Conservation (phyloP, 2,888 invertebrate genomes). For the Prostheceraeus crozeri region DNA sequence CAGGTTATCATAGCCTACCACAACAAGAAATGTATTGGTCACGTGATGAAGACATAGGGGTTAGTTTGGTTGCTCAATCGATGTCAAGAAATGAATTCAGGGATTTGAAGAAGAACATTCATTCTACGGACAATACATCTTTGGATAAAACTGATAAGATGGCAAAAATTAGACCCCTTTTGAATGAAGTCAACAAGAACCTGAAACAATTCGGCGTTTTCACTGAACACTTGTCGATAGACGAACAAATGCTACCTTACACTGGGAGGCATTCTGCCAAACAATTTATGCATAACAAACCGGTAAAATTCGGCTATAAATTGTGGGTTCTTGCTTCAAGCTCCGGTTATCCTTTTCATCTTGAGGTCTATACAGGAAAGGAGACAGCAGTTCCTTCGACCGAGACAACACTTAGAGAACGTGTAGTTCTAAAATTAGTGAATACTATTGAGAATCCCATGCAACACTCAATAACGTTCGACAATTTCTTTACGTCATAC, state of each 20-base stretch:
- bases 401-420: constrained; percentile 9
- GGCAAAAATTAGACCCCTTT: constrained; percentile 37
- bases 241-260: constrained; percentile 53
- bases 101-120: constrained; percentile 39
- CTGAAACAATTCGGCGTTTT: constrained; percentile 39
- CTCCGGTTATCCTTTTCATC: constrained; percentile 11
- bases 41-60: constrained; percentile 34
- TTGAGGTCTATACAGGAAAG: constrained; percentile 7
- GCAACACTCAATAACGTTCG: constrained; percentile 35
- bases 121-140: constrained; percentile 32
- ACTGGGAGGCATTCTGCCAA: constrained; percentile 44
- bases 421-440: constrained; percentile 1
- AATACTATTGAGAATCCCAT: neutral
- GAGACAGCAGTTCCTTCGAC: neutral
- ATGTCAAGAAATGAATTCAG: constrained; percentile 39
- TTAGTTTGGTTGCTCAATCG: constrained; percentile 29
- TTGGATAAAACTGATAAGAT: constrained; percentile 39
- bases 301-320: constrained; percentile 41
- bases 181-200: constrained; percentile 17
- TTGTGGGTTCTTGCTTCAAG: constrained; percentile 40
- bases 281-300: constrained; percentile 22
- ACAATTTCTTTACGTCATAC: constrained; percentile 38
- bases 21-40: constrained; percentile 37
- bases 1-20: too few species aligned
- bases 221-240: constrained; percentile 42